phyloP scores from a whole-genome alignment of 2,797 vertebrate genomes.

The Schizopygopsis malacanthus region DNA sequence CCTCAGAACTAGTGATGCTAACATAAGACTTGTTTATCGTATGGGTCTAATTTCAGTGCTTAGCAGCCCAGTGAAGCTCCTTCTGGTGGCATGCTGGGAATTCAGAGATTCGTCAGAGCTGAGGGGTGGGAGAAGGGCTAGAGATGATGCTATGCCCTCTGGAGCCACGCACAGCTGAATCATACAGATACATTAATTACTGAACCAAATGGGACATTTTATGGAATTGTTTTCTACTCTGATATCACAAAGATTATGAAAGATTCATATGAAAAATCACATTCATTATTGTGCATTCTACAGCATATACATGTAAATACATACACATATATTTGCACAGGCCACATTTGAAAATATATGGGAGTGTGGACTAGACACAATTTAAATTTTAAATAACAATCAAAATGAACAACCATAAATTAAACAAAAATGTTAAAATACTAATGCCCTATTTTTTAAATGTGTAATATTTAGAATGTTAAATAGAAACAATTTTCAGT shows the following conservation, averaged over 20 bases:
- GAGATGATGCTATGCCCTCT: neutral
- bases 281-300: neutral
- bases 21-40: neutral
- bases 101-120: slow-evolving; percentile 18
- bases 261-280: neutral
- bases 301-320: neutral
- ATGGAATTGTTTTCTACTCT: neutral
- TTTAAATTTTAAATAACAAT: neutral
- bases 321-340: neutral
- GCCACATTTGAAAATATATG: neutral
- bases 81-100: slow-evolving; percentile 33
- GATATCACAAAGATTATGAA: neutral
- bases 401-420: neutral
- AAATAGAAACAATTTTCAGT: neutral
- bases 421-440: neutral
- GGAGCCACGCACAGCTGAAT: neutral
- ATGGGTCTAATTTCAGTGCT: slow-evolving; percentile 34
- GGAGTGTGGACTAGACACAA: neutral
- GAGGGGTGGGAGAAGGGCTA: neutral
- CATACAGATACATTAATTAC: neutral
- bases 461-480: neutral
- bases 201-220: neutral
- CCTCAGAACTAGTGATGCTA: slow-evolving; percentile 9
- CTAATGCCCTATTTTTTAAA: neutral
- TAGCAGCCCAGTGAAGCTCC: slow-evolving; percentile 5